These are phyloP conservation scores for Xyrichtys novacula DNA, from an alignment of 2,797 vertebrate species.

Conservation along the genomic window DNA sequence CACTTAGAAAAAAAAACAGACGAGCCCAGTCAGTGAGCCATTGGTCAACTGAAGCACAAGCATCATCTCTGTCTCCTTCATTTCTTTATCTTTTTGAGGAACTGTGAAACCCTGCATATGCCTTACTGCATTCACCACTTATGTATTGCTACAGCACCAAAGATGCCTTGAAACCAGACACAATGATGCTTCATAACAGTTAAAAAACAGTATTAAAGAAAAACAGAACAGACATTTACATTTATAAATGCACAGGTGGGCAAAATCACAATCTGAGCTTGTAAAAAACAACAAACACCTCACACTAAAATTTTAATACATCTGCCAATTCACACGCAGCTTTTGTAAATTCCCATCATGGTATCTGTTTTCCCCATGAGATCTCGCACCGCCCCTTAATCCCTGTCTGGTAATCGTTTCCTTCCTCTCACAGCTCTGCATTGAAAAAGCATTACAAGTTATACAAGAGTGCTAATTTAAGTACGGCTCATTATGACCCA, in stretches of 20 bases:
- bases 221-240: too few species aligned
- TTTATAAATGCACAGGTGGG: too few species aligned
- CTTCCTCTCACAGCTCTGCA: not conserved
- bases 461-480: conserved; percentile 58
- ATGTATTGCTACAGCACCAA: too few species aligned
- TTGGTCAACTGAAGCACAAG: conserved; percentile 34
- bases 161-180: too few species aligned
- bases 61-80: not conserved
- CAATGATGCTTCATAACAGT: too few species aligned
- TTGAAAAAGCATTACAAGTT: conserved; percentile 47
- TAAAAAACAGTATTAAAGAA: too few species aligned
- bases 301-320: too few species aligned
- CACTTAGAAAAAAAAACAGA: conserved; percentile 54
- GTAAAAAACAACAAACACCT: too few species aligned
- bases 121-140: conserved; percentile 2
- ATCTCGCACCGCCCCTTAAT: conserved; percentile 17
- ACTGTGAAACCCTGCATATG: not conserved
- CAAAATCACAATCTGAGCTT: too few species aligned
- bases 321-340: too few species aligned
- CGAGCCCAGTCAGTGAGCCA: conserved; percentile 58
- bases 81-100: not conserved
- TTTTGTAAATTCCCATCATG: too few species aligned
- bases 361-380: not conserved
- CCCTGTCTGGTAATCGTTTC: conserved; percentile 21
- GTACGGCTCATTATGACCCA: conserved; percentile 45